Conservation (phyloP, 2,888 invertebrate species). For the Zaprionus bogoriensis region DNA sequence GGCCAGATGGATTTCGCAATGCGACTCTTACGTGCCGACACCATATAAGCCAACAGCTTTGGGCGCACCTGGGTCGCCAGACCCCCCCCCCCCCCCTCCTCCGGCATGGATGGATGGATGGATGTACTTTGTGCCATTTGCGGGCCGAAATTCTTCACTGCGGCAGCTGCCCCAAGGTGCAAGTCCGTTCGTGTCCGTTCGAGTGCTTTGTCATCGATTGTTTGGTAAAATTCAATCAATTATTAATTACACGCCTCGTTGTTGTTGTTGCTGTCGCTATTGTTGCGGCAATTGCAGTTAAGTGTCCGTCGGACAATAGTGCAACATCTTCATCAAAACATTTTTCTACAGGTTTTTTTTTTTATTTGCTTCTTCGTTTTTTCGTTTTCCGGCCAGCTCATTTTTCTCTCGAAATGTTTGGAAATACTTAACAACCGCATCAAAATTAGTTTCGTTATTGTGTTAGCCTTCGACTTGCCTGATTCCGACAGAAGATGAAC, state of each 20-base stretch:
- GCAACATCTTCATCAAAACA: conserved; percentile 65
- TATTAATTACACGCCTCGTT: conserved; percentile 77
- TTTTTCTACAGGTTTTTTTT: conserved; percentile 34
- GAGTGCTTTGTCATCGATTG: conserved; percentile 52
- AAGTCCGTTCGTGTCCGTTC: conserved; percentile 13
- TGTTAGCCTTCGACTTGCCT: conserved; percentile 69
- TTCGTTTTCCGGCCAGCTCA: conserved; percentile 31
- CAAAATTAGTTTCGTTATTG: conserved; percentile 78
- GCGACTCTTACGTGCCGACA: conserved; percentile 50
- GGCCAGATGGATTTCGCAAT: conserved; percentile 65
- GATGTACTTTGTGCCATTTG: conserved; percentile 68
- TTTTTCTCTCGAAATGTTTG: conserved; percentile 56
- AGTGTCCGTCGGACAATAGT: conserved; percentile 57
- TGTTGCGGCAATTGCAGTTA: conserved; percentile 55
- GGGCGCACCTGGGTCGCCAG: conserved; percentile 63
- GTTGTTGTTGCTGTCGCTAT: conserved; percentile 19
- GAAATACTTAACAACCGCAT: conserved; percentile 78
- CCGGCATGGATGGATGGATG: no score
- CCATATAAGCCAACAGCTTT: conserved; percentile 59
- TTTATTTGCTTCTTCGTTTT: conserved; percentile 10
- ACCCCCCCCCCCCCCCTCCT: no score
- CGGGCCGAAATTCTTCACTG: conserved; percentile 35
- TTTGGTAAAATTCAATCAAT: conserved; percentile 67
- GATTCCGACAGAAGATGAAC: conserved; percentile 30
- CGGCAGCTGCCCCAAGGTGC: conserved; percentile 26